Percentiles rank a stretch among this genome's conserved stretches.
These are phyloP conservation scores for Bombyx mandarina DNA, from an alignment of 1,140 invertebrate species.

Conservation along the genomic window DNA sequence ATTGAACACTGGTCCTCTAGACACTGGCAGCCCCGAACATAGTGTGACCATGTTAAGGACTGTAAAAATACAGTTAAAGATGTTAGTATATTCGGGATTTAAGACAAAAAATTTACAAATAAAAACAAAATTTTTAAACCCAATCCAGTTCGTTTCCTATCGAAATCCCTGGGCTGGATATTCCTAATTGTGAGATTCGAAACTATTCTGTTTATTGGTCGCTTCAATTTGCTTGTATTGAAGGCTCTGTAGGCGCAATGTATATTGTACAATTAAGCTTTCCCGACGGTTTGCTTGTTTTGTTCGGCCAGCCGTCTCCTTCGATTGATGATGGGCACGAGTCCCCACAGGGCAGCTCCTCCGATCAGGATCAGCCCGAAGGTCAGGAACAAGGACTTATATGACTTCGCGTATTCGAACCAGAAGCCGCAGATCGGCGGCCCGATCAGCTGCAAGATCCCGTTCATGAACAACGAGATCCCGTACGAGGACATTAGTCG, in stretches of 20 bases:
- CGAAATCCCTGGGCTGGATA: no score
- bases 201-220: neutral
- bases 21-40: no score
- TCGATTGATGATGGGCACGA: slow-evolving; percentile 79
- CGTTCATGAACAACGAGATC: slow-evolving; percentile 87
- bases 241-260: no score
- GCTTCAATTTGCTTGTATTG: neutral
- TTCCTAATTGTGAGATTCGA: no score
- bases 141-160: no score
- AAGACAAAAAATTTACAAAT: no score
- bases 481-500: slow-evolving; percentile 87
- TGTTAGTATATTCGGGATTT: no score
- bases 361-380: slow-evolving; percentile 80
- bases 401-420: slow-evolving; percentile 75
- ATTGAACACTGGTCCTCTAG: no score
- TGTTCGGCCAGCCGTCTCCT: slow-evolving; percentile 42
- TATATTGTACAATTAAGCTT: no score
- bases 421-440: slow-evolving; percentile 83
- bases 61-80: no score
- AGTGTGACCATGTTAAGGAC: no score
- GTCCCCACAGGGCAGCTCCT: slow-evolving; percentile 81
- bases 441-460: slow-evolving; percentile 83
- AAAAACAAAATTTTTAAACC: no score
- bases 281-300: slow-evolving; percentile 8
- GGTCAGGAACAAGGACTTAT: slow-evolving; percentile 78